Evolutionary conservation across 64 coral and sea anemone species (phyloP).

Genomic region (Porites australiensis): DNA sequence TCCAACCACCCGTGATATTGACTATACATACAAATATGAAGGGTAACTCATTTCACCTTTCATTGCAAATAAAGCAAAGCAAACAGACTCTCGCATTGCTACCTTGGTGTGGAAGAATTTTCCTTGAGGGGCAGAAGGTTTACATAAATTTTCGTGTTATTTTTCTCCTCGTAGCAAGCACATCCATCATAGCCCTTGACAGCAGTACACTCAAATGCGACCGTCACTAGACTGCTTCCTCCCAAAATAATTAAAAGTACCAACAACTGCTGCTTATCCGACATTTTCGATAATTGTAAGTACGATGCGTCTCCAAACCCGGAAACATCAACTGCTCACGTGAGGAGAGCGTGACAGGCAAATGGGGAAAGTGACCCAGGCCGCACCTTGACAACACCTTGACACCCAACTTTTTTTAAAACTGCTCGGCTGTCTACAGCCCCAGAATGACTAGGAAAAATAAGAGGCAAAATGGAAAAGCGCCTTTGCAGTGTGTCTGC

Average conservation of each 20-base stretch:
- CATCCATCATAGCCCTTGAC: slow-evolving; percentile 32
- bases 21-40: no score
- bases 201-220: neutral
- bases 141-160: slow-evolving; percentile 1
- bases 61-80: no score
- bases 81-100: neutral
- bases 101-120: slow-evolving; percentile 54
- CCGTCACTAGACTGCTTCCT: neutral
- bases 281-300: neutral
- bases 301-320: neutral
- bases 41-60: neutral
- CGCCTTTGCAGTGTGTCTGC: no score
- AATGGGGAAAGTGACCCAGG: neutral
- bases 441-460: neutral
- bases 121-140: slow-evolving; percentile 47
- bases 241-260: neutral
- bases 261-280: neutral
- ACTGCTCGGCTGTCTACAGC: no score
- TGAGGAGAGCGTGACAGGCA: neutral
- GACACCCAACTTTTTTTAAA: no score
- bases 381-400: no score
- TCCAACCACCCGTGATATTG: no score
- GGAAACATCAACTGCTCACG: neutral
- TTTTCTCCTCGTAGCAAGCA: slow-evolving; percentile 12
- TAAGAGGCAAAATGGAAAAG: no score